Conservation (phyloP, 30 jellyfish, hydroid and myxozoan species). For the Aurelia aurita region DNA sequence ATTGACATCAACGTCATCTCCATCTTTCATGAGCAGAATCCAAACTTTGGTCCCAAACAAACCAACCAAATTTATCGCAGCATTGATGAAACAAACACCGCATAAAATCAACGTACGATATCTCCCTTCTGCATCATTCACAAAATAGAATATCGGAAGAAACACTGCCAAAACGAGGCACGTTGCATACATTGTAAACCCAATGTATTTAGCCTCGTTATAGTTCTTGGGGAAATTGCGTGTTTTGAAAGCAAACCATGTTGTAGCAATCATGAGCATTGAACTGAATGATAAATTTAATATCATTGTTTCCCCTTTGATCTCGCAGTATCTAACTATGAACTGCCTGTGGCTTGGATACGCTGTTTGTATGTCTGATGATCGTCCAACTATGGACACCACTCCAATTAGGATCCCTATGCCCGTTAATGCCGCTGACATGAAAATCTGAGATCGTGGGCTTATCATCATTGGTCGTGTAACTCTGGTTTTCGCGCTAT, state of each 20-base stretch:
- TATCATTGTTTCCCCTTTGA: conserved; percentile 49
- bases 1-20: conserved; percentile 21
- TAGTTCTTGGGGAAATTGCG: conserved; percentile 94
- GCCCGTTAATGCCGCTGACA: conserved; percentile 70
- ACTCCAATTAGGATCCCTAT: conserved; percentile 67
- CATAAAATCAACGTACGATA: conserved; percentile 62
- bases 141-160: conserved; percentile 59
- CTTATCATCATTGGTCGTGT: conserved; percentile 80
- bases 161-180: conserved; percentile 79
- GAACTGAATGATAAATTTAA: conserved; percentile 79
- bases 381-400: conserved; percentile 70
- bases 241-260: conserved; percentile 95
- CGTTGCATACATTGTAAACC: conserved; percentile 86
- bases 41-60: conserved; percentile 85
- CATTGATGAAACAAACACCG: conserved; percentile 67
- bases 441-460: conserved; percentile 78
- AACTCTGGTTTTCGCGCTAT: conserved; percentile 77
- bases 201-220: conserved; percentile 96
- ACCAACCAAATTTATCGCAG: conserved; percentile 82
- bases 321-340: conserved; percentile 71
- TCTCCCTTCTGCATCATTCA: conserved; percentile 62
- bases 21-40: conserved; percentile 48
- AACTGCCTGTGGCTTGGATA: conserved; percentile 74
- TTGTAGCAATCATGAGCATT: conserved; percentile 72
- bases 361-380: conserved; percentile 63